phyloP scores from a whole-genome alignment of 2,888 invertebrate species.

The Tipula unca region DNA sequence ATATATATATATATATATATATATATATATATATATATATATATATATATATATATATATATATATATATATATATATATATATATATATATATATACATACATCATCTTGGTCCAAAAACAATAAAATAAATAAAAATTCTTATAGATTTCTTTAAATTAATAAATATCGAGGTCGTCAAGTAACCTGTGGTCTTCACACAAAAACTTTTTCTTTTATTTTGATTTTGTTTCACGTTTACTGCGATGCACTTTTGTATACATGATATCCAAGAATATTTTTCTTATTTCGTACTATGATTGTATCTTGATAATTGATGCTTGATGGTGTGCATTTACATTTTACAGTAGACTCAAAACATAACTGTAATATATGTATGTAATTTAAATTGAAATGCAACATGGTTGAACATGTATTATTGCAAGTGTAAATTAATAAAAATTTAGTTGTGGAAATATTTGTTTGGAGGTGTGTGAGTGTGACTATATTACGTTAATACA shows the following conservation, averaged over 20 bases:
- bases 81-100: too few species aligned
- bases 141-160: background rate
- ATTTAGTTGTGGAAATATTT: background rate
- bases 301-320: background rate
- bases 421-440: background rate
- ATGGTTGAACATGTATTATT: background rate
- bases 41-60: too few species aligned
- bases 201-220: background rate
- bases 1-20: too few species aligned
- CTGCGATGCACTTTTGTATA: background rate
- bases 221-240: background rate
- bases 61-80: too few species aligned
- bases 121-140: background rate
- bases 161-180: constrained; percentile 2
- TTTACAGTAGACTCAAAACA: background rate
- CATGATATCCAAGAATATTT: background rate
- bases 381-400: background rate
- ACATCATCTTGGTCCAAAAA: background rate
- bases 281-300: background rate
- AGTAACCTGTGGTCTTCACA: constrained; percentile 14
- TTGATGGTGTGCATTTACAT: background rate
- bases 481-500: background rate
- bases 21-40: too few species aligned
- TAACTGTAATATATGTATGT: background rate
- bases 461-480: background rate